Conservation (phyloP, 2,888 invertebrate species). For the Pyrrhosoma nymphula region DNA sequence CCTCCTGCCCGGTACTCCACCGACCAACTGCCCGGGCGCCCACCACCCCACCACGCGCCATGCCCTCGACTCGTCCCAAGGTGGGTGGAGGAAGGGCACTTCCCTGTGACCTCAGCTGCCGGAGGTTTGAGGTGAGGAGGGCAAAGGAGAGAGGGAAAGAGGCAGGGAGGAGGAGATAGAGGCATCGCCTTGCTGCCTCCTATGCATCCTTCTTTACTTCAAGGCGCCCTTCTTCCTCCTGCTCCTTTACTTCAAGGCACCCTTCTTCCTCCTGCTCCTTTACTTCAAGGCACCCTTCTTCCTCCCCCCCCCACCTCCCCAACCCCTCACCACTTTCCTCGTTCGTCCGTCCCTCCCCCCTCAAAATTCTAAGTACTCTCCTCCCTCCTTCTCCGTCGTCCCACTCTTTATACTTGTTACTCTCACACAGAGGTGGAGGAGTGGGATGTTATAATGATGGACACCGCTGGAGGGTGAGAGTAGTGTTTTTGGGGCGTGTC, state of each 20-base stretch:
- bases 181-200: too few relatives aligned
- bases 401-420: constrained; percentile 20
- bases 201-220: too few relatives aligned
- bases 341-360: too few relatives aligned
- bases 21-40: too few relatives aligned
- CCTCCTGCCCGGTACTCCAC: too few relatives aligned
- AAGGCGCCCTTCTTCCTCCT: background rate
- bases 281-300: too few relatives aligned
- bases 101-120: background rate
- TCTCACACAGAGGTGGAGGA: constrained; percentile 1
- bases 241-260: background rate
- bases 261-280: background rate
- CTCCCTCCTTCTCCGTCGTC: background rate
- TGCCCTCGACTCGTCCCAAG: background rate
- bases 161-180: too few relatives aligned
- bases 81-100: background rate
- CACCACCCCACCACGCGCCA: too few relatives aligned
- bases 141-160: background rate
- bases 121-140: background rate
- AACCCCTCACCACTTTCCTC: too few relatives aligned
- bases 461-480: background rate
- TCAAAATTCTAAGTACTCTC: background rate
- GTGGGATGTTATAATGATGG: constrained; percentile 1
- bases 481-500: background rate
- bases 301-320: background rate